Percentiles rank a stretch among this genome's conserved stretches.
These are phyloP conservation scores for Scartelaos histophorus DNA, from an alignment of 2,113 vertebrate genomes.

Conservation along the genomic window DNA sequence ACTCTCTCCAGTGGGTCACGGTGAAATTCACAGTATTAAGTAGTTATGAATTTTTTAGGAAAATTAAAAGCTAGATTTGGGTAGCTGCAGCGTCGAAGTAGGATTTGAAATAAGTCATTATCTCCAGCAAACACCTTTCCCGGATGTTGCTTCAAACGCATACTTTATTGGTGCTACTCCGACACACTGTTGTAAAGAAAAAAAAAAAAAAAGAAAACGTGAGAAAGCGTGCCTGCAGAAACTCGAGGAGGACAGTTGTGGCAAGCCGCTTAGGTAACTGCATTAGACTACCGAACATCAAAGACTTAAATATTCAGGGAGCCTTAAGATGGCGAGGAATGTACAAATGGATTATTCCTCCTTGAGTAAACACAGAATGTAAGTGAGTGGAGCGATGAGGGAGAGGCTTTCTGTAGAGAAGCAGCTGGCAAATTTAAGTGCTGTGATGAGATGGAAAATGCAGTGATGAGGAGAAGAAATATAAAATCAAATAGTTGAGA, in stretches of 20 bases:
- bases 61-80: constrained; percentile 6
- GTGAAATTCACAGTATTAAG: constrained; percentile 29
- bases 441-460: constrained; percentile 3
- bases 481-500: neutral
- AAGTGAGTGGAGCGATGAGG: constrained; percentile 6
- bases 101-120: constrained; percentile 65
- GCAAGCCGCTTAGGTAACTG: constrained; percentile 61
- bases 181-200: constrained; percentile 36
- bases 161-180: constrained; percentile 50
- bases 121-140: constrained; percentile 65
- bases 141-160: constrained; percentile 59
- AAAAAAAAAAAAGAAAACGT: neutral
- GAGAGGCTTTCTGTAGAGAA: neutral
- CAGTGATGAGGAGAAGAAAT: neutral
- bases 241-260: constrained; percentile 48
- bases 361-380: constrained; percentile 34
- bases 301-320: constrained; percentile 56
- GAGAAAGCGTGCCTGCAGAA: constrained; percentile 19
- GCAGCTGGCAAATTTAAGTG: constrained; percentile 11
- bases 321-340: constrained; percentile 37
- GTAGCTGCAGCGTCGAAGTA: constrained; percentile 18
- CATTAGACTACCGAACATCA: constrained; percentile 61
- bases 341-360: constrained; percentile 60
- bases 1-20: neutral
- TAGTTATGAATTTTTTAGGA: neutral